Evolutionary conservation across 2,113 vertebrate species (phyloP).

Genomic region (Dasyornis broadbenti): DNA sequence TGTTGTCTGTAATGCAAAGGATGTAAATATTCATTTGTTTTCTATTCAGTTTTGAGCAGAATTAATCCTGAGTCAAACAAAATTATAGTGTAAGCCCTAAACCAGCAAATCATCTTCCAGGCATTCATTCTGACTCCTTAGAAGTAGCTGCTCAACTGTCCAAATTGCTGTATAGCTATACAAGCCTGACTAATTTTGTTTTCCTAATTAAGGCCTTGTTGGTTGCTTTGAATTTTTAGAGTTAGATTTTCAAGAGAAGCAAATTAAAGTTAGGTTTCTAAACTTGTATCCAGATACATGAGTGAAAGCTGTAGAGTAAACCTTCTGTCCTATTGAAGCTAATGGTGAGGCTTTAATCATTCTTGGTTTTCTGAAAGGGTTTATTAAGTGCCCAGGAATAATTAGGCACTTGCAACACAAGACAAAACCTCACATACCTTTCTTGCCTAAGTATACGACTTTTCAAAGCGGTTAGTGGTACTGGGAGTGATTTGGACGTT

Average conservation of each 20-base stretch:
- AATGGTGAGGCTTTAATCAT: neutral
- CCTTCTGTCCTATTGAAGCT: neutral
- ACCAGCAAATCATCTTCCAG: neutral
- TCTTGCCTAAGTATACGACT: neutral
- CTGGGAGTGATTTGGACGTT: neutral
- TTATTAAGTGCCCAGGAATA: neutral
- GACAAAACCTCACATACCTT: neutral
- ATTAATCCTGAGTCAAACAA: neutral
- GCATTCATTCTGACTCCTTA: neutral
- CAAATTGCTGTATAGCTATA: rapidly evolving
- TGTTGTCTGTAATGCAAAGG: neutral
- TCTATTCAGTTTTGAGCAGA: neutral
- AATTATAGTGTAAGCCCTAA: neutral
- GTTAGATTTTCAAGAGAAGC: neutral
- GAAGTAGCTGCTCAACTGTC: neutral
- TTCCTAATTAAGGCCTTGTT: neutral
- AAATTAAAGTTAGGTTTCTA: neutral
- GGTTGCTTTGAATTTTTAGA: neutral
- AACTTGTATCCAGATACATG: neutral
- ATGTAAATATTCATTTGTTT: neutral
- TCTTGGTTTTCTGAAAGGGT: neutral
- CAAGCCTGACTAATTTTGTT: neutral
- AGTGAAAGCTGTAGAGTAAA: neutral
- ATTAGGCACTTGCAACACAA: neutral
- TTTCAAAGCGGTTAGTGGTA: neutral